Base-by-base conservation (phyloP, 2,888 invertebrate species). In the Epistrophella euchroma region DNA sequence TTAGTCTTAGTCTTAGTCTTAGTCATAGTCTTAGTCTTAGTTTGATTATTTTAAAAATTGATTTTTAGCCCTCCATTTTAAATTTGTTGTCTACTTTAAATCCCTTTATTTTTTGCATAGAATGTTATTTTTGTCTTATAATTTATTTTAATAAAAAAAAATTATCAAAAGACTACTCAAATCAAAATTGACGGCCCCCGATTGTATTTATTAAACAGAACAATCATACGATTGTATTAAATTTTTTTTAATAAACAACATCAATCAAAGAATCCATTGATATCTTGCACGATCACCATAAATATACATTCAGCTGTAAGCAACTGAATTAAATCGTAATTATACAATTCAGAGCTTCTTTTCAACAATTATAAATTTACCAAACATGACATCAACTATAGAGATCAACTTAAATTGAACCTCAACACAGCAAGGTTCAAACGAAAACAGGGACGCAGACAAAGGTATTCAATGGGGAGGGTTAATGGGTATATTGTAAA, bases 181-280 rank as follows among this genome's bases (percentile, higher is more conserved):
- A 60, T 60, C 37, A 60, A 40, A 60, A 60, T 22, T 40, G 60
- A 60, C 40, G 15, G 60, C 22, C 15, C 9, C 22, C 22, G 22
- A 58, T 22, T 60, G 28, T 43, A 28, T 45, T 66, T 62, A 35
- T 43, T 11, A 66, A 75, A 66, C 45, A 64, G 78, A 72, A 68
- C 71, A 66, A 72, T 66, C 71, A 22, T 37, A 62, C 70, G 47
- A 76, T 40, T 62, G 37, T 40, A 76, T 47, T 55, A 35, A 11
- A 70, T 70, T 47, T 11, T 70, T 19, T 25, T 62, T 17, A 55
- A 62, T 64, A 64, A 32, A 43, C 35, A 72, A 55, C 71, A 71
- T 35, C 64, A 37, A 64, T 82, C 71, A 82, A 74, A 58, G 52
- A 66, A 71, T 58, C 77, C 71, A 72, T 82, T 77, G 81, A 82